Percentiles rank a stretch among this genome's conserved stretches.
phyloP scores from a whole-genome alignment of 2,113 vertebrate genomes.

The Dicaeum eximium region DNA sequence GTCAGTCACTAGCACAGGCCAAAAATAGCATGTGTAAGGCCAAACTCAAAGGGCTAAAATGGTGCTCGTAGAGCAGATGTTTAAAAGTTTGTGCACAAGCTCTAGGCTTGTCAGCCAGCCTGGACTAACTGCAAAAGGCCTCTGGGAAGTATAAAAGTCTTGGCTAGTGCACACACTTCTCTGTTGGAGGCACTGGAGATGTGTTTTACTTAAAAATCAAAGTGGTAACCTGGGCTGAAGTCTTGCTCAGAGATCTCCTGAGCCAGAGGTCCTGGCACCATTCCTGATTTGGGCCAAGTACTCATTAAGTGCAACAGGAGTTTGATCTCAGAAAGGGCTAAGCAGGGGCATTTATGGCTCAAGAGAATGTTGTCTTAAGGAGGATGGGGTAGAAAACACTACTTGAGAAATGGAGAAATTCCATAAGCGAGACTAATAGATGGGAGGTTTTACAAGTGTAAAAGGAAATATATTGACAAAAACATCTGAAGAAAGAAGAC shows the following conservation, averaged over 20 bases:
- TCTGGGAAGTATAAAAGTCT: conserved; percentile 16
- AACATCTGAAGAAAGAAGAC: neutral
- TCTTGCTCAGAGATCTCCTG: neutral
- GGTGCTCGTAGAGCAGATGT: conserved; percentile 31
- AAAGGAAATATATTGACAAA: neutral
- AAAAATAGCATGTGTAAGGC: conserved; percentile 35
- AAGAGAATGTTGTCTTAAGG: neutral
- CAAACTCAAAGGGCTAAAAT: conserved; percentile 15
- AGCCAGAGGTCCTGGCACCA: neutral
- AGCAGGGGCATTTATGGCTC: neutral
- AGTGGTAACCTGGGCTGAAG: neutral
- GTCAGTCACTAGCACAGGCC: conserved; percentile 27
- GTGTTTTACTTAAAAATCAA: neutral
- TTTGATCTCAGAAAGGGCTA: neutral
- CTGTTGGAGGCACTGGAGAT: neutral
- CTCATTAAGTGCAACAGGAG: neutral
- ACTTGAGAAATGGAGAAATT: neutral
- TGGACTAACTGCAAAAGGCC: neutral
- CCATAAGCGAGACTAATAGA: neutral
- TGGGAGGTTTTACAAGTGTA: neutral
- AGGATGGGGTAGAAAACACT: neutral
- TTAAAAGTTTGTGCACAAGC: conserved; percentile 17
- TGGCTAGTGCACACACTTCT: neutral
- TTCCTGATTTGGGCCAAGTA: neutral
- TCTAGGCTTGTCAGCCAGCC: neutral